Percentiles rank a stretch among this genome's conserved stretches.
These are phyloP conservation scores for Lepidothrix coronata DNA, from an alignment of 2,113 vertebrate genomes.

Conservation along the genomic window DNA sequence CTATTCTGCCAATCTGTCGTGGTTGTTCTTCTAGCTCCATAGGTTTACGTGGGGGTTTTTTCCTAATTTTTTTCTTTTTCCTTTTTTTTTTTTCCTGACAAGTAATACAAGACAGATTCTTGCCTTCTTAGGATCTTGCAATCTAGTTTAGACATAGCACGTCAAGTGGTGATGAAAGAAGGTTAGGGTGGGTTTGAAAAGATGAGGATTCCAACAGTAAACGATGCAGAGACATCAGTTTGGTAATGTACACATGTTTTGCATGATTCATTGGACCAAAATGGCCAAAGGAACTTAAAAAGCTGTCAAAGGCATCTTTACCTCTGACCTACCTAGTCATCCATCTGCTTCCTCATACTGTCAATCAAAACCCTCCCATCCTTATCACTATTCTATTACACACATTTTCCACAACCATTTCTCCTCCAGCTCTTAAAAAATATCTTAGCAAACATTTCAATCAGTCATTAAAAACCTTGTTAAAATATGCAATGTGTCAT, in stretches of 20 bases:
- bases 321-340: conserved; percentile 71
- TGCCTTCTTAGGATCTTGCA: conserved; percentile 69
- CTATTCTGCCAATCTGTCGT: conserved; percentile 64
- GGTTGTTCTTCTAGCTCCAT: conserved; percentile 66
- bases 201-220: conserved; percentile 67
- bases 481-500: conserved; percentile 73
- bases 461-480: conserved; percentile 71
- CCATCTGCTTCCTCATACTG: conserved; percentile 66
- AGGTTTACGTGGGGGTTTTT: conserved; percentile 38
- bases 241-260: conserved; percentile 66
- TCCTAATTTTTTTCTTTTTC: not conserved
- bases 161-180: conserved; percentile 70
- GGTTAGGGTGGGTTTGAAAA: conserved; percentile 65
- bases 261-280: conserved; percentile 71
- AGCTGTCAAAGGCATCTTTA: conserved; percentile 69
- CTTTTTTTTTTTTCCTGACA: not conserved
- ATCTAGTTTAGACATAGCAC: conserved; percentile 69
- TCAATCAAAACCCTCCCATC: conserved; percentile 60
- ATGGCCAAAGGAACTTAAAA: conserved; percentile 72
- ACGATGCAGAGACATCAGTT: conserved; percentile 68
- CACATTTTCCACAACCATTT: conserved; percentile 60
- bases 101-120: conserved; percentile 70
- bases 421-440: conserved; percentile 64
- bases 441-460: conserved; percentile 68
- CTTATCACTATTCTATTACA: conserved; percentile 64